Percentiles rank a stretch among this genome's conserved stretches.
Conservation (phyloP, 1,140 invertebrate genomes). For the Stenopsyche tienmushanensis region DNA sequence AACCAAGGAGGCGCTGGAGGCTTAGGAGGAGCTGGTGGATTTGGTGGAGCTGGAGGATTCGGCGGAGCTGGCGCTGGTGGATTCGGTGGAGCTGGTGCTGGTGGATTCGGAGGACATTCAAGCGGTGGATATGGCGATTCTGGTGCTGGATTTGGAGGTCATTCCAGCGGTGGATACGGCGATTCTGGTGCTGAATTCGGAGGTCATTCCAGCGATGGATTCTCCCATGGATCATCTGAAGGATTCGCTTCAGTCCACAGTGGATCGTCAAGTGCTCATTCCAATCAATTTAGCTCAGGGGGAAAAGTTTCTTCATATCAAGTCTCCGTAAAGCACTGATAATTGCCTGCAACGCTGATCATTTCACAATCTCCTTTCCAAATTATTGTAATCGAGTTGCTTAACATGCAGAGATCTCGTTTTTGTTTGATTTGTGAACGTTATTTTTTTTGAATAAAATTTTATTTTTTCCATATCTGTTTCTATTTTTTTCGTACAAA, state of each 20-base stretch:
- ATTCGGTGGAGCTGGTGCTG: too few species aligned
- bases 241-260: too few species aligned
- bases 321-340: slow-evolving; percentile 23
- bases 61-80: background rate
- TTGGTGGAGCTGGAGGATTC: background rate
- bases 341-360: background rate
- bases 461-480: too few species aligned
- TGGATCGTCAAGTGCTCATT: background rate
- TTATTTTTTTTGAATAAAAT: too few species aligned
- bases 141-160: background rate
- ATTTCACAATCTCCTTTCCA: too few species aligned
- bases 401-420: too few species aligned
- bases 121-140: background rate
- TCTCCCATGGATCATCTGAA: background rate
- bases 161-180: background rate
- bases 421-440: too few species aligned
- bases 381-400: too few species aligned
- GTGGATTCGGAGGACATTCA: background rate
- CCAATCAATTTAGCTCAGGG: background rate
- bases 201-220: slow-evolving; percentile 6
- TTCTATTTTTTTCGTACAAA: too few species aligned
- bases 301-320: slow-evolving; percentile 11
- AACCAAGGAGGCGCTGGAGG: background rate
- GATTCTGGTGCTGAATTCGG: too few species aligned
- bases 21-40: background rate